These are phyloP conservation scores for Chamaea fasciata DNA, from an alignment of 2,113 vertebrate genomes.

Conservation along the genomic window DNA sequence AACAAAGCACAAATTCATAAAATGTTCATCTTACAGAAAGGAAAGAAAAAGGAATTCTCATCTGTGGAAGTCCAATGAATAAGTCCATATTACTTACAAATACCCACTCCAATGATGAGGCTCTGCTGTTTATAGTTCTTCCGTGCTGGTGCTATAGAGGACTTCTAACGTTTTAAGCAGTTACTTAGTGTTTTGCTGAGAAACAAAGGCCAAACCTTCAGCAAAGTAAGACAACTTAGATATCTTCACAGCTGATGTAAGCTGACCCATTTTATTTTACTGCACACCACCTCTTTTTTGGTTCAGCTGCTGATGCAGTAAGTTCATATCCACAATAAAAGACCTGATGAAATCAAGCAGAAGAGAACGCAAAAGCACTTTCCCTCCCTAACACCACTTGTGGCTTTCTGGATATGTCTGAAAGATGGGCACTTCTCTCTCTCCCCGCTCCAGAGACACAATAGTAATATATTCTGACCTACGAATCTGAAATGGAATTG, in stretches of 20 bases:
- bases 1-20: not conserved
- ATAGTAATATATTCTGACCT: not conserved
- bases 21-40: not conserved
- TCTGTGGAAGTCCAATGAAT: not conserved
- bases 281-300: not conserved
- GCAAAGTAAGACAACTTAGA: too few species aligned
- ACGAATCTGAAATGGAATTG: not conserved
- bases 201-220: not conserved
- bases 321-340: not conserved
- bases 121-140: not conserved
- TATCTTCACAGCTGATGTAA: not conserved
- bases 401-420: not conserved
- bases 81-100: not conserved
- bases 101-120: accelerated
- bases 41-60: not conserved
- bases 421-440: not conserved
- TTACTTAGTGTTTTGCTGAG: not conserved
- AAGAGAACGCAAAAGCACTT: not conserved
- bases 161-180: not conserved
- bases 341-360: not conserved
- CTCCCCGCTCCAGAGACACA: not conserved
- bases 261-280: not conserved
- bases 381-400: too few species aligned
- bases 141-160: not conserved
- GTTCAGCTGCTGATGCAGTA: not conserved